Evolutionary conservation across 2,888 invertebrate species (phyloP).

Genomic region (Eristalinus sepulchralis): DNA sequence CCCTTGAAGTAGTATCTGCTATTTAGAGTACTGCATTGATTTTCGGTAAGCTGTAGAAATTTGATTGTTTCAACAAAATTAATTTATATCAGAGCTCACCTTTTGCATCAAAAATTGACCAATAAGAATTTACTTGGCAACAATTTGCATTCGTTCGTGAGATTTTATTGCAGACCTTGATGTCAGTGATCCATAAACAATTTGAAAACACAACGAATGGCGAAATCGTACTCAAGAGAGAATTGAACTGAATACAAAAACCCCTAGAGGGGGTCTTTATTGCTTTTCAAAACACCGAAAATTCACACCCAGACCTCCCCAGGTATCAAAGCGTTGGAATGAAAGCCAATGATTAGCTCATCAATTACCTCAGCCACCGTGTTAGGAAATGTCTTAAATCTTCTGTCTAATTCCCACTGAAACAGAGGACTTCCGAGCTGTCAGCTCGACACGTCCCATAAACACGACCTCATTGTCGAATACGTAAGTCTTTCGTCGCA

Average conservation of each 20-base stretch:
- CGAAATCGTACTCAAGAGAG: background rate
- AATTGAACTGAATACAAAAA: background rate
- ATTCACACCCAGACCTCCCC: background rate
- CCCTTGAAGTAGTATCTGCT: too few relatives aligned
- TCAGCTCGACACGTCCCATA: background rate
- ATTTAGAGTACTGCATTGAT: too few relatives aligned
- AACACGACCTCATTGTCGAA: background rate
- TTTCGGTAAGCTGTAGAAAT: too few relatives aligned
- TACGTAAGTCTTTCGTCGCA: background rate
- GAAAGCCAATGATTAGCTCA: background rate
- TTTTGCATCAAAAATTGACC: too few relatives aligned
- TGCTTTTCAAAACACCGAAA: background rate
- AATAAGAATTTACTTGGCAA: too few relatives aligned
- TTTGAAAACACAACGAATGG: background rate
- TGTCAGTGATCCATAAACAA: background rate
- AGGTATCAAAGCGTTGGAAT: background rate
- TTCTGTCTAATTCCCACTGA: background rate
- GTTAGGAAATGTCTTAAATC: background rate
- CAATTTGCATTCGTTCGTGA: too few relatives aligned
- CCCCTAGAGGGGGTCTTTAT: background rate
- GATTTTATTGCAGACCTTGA: too few relatives aligned
- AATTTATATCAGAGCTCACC: too few relatives aligned
- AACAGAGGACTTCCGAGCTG: background rate
- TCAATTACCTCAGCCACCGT: background rate
- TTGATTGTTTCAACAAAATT: too few relatives aligned